Percentiles rank a stretch among this genome's conserved stretches.
phyloP scores from a whole-genome alignment of 2,888 invertebrate species.

The Cistogaster globosa region DNA sequence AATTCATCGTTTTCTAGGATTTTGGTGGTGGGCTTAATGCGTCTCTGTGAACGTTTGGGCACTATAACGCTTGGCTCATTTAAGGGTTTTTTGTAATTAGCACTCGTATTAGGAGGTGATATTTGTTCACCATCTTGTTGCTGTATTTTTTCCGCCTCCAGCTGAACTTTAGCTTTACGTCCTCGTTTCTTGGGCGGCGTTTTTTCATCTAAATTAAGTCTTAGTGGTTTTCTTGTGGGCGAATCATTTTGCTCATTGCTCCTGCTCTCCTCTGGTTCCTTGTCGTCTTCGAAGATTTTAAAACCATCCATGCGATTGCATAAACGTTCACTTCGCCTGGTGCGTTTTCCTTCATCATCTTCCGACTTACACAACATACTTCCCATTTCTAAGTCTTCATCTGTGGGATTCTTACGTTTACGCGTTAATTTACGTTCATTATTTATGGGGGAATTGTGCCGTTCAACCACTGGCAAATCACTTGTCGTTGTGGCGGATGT shows the following conservation, averaged over 20 bases:
- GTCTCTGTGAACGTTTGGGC: slow-evolving; percentile 84
- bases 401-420: slow-evolving; percentile 75
- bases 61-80: slow-evolving; percentile 65
- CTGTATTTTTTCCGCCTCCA: slow-evolving; percentile 57
- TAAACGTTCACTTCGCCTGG: slow-evolving; percentile 80
- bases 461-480: slow-evolving; percentile 30
- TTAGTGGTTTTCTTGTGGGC: slow-evolving; percentile 47
- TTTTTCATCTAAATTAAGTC: slow-evolving; percentile 76
- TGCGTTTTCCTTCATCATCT: slow-evolving; percentile 76
- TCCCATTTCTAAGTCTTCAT: slow-evolving; percentile 67
- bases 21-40: slow-evolving; percentile 88
- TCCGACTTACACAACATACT: slow-evolving; percentile 24
- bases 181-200: slow-evolving; percentile 82
- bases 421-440: slow-evolving; percentile 76
- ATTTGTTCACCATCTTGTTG: slow-evolving; percentile 60
- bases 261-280: slow-evolving; percentile 30
- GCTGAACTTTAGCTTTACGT: slow-evolving; percentile 79
- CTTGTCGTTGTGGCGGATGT: background rate
- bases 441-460: slow-evolving; percentile 42
- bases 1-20: slow-evolving; percentile 87
- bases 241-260: slow-evolving; percentile 40
- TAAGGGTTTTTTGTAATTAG: slow-evolving; percentile 25
- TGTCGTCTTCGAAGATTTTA: slow-evolving; percentile 72
- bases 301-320: slow-evolving; percentile 79
- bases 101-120: background rate